These are phyloP conservation scores for Montipora sp. DNA, from an alignment of 64 coral and sea anemone species.

Conservation along the genomic window DNA sequence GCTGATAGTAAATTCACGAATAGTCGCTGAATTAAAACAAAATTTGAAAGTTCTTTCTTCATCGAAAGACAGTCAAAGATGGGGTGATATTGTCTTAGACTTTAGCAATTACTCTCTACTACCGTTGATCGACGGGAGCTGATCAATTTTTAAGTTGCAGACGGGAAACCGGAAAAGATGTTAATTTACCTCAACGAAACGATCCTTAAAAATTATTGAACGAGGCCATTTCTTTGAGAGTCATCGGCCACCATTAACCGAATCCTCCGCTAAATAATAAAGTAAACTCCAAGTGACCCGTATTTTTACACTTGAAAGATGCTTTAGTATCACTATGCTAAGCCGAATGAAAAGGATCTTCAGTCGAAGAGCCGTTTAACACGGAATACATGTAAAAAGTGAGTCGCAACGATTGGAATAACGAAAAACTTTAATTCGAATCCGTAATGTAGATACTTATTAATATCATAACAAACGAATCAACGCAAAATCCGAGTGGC, in stretches of 20 bases:
- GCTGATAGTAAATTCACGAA: constrained; percentile 75
- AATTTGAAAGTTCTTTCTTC: constrained; percentile 16
- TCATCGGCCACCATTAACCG: neutral
- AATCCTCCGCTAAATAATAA: neutral
- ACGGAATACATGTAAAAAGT: neutral
- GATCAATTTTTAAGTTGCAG: too few relatives aligned
- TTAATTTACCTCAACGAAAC: constrained; percentile 14
- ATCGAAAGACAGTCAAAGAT: neutral
- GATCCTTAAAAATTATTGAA: constrained; percentile 46
- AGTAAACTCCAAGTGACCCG: neutral
- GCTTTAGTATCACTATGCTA: neutral
- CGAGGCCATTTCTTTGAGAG: neutral
- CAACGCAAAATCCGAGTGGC: neutral
- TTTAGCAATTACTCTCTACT: too few relatives aligned
- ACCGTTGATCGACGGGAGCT: too few relatives aligned
- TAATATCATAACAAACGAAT: neutral
- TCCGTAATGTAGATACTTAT: neutral
- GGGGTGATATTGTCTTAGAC: too few relatives aligned
- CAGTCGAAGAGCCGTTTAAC: neutral
- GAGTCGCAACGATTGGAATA: neutral
- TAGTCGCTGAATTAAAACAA: constrained; percentile 66
- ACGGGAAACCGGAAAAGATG: too few relatives aligned
- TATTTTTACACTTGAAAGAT: neutral
- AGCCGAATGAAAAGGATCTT: neutral
- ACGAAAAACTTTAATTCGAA: neutral